Conservation (phyloP, 2,113 vertebrate genomes). For the Heptranchias perlo region DNA sequence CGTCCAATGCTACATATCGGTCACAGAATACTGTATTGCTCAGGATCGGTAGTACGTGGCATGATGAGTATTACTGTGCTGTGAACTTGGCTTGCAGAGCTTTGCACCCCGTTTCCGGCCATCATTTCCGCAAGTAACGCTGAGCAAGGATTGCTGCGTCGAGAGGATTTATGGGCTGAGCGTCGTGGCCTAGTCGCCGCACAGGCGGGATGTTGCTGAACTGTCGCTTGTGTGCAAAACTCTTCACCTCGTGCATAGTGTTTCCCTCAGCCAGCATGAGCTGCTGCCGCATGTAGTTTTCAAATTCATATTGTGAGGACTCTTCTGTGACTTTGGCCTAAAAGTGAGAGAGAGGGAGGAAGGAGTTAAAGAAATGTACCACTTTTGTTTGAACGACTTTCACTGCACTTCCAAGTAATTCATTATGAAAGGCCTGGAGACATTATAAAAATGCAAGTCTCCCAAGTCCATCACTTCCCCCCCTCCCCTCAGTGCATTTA, state of each 20-base stretch:
- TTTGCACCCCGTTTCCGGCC: background rate
- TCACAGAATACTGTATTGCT: slow-evolving; percentile 58
- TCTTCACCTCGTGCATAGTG: slow-evolving; percentile 86
- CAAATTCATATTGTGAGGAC: slow-evolving; percentile 96
- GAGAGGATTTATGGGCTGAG: slow-evolving; percentile 88
- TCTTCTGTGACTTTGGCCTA: slow-evolving; percentile 90
- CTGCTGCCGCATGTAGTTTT: slow-evolving; percentile 99
- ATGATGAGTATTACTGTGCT: slow-evolving; percentile 41
- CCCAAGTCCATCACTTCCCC: background rate
- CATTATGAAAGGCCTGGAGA: background rate
- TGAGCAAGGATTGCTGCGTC: slow-evolving; percentile 92
- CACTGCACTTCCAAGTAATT: background rate
- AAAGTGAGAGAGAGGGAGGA: background rate
- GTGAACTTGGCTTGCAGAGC: slow-evolving; percentile 11
- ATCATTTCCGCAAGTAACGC: slow-evolving; percentile 85
- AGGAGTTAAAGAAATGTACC: background rate
- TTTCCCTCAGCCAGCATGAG: slow-evolving; percentile 93
- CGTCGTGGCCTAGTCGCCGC: slow-evolving; percentile 86
- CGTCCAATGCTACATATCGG: slow-evolving; percentile 69
- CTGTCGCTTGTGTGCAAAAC: slow-evolving; percentile 83
- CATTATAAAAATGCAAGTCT: background rate
- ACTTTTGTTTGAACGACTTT: background rate
- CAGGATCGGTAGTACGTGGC: slow-evolving; percentile 48
- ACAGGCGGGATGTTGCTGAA: slow-evolving; percentile 84
- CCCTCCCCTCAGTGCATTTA: too few species aligned